Evolutionary conservation across 2,888 invertebrate species (phyloP), one percentile per base, ranked within the genome.

Genomic region (Platycheirus rosarum): DNA sequence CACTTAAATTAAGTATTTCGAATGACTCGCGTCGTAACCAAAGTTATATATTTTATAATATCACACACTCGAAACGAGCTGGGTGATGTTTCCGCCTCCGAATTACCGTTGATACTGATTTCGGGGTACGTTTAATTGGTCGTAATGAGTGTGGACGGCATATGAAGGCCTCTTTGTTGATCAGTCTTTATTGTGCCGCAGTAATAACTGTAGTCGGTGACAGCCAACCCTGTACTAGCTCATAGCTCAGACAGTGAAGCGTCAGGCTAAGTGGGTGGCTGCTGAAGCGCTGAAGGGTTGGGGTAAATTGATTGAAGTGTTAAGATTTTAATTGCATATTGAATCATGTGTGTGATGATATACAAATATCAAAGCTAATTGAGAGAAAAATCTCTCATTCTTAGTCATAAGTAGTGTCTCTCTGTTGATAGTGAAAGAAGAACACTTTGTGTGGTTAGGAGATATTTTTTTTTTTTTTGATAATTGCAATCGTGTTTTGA

Each of bases 61-160:
- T 40, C n/a, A n/a, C 35, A 35, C 35, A 9, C 9, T 35, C 9
- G 0, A 35, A 70, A 42, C 11, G 9, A 37, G 32, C 68, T 62
- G 49, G 18, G 57, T 60, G 66, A 75, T 68, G 84, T 73, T 84
- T 68, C 68, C 84, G 74, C 78, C 60, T 73, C 53, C 48, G 55
- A 76, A 76, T 62, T 71, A 42, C 66, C 69, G 78, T 76, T 84
- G 66, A 70, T 57, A 68, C 51, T 65, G 51, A 49, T 23, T 55
- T 66, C 49, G 42, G 42, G 11, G n/a, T 49, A 42, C 60, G 66
- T 44, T 60, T 66, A 70, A 71, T 65, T 60, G 60, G 32, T 55
- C 65, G 65, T 48, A 66, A 71, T 70, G 62, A 80, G 70, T 70
- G 70, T 71, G 80, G 76, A 80, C 70, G 55, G 53, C 70, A 76